Evolutionary conservation across 2,113 vertebrate species (phyloP), one percentile per base, ranked within the genome.

Genomic region (Corapipo altera): DNA sequence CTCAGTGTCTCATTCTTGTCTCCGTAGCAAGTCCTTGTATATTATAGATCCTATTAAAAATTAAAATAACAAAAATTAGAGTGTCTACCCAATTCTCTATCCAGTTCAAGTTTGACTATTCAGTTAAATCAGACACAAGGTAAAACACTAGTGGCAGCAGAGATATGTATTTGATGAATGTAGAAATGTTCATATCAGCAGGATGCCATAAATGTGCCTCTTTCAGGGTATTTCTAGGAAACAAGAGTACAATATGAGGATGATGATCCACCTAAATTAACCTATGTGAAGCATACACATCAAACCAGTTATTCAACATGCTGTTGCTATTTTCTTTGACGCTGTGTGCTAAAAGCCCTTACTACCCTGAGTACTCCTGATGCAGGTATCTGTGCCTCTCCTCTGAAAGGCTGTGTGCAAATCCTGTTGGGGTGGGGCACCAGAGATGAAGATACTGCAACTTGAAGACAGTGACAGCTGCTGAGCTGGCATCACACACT

Each of bases 281-380:
- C 32, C 76, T 52, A 19, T 21, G 33, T 81, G 91, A 92, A 82
- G 41, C 85, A 95, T 20, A 93, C 80, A 85, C 21, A 97, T 89
- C 91, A 87, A 94, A 96, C 83, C 91, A 91, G 88, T 95, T 96
- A 94, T 84, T 93, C 88, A 84, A 89, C 79, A 78, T 75, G 73
- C 61, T 93, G 52, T 57, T 93, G 72, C 11, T 95, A 2, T 84
- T 95, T 91, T 77, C 72, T 84, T 84, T 94, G 76, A 81, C 11
- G 0, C 30, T 67, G 37, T 52, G 32, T 69, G 73, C 44, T 91
- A 49, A 35, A 77, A 46, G 54, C n/a, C 58, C 49, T 90, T 71
- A 67, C 57, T 61, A 62, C 28, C 52, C 52, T 30, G 49, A 82
- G 58, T 54, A 33, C 44, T 93, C 33, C 59, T 41, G 69, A 65